A percentile compares a stretch with the other conserved stretches of the same genome.
Conservation (phyloP, 1,140 invertebrate genomes). For the Caenorhabditis briggsae region DNA sequence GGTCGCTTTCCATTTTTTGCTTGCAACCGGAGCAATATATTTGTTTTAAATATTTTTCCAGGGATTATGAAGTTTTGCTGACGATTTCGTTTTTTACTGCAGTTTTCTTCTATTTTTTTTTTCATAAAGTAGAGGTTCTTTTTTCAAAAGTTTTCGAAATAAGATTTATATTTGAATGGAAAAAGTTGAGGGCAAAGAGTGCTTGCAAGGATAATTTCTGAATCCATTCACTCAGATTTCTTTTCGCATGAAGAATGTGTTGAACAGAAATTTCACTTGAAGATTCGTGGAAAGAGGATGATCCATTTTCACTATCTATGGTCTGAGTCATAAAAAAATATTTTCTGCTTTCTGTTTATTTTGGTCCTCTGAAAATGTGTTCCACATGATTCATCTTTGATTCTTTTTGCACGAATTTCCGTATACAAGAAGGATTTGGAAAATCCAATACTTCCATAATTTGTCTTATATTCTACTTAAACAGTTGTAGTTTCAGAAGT, state of each 20-base stretch:
- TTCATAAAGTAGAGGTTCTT: not conserved
- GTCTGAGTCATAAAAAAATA: too few relatives aligned
- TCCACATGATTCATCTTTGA: too few relatives aligned
- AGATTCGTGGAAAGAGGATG: not conserved
- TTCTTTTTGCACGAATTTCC: too few relatives aligned
- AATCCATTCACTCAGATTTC: not conserved
- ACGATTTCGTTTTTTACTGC: not conserved
- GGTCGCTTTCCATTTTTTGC: not conserved
- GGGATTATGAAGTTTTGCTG: conserved; percentile 18
- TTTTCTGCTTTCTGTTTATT: too few relatives aligned
- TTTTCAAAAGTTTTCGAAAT: conserved; percentile 4
- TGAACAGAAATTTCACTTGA: conserved; percentile 4
- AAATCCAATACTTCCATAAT: too few relatives aligned
- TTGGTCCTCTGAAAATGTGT: too few relatives aligned
- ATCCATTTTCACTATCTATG: not conserved
- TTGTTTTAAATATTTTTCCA: conserved; percentile 23
- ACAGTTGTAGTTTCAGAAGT: too few relatives aligned
- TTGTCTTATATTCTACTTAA: too few relatives aligned
- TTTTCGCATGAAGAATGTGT: not conserved
- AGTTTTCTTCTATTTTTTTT: not conserved
- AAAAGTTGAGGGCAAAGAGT: conserved; percentile 4
- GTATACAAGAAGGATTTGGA: too few relatives aligned
- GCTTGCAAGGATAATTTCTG: not conserved
- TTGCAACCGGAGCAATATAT: conserved; percentile 19
- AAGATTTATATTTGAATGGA: not conserved